phyloP scores from a whole-genome alignment of 2,113 vertebrate species.

The Seriola aureovittata region DNA sequence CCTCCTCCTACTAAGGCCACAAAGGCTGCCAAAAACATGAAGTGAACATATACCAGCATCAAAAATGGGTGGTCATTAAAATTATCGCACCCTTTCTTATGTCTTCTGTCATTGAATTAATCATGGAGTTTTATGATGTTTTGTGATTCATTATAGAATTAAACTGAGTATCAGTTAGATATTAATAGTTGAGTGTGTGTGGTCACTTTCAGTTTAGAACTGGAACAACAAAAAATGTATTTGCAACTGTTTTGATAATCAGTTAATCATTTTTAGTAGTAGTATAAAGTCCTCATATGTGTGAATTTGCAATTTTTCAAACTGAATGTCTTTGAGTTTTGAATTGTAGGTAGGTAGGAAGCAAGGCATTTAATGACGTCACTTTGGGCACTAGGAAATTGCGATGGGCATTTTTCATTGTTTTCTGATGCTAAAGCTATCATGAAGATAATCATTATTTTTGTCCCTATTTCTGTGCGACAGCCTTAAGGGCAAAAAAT shows the following conservation, averaged over 20 bases:
- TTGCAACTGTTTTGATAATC: neutral
- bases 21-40: conserved; percentile 56
- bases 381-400: neutral
- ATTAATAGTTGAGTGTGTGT: neutral
- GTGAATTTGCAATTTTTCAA: too few species aligned
- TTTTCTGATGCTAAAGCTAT: too few species aligned
- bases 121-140: conserved; percentile 1
- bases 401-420: neutral
- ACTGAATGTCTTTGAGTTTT: neutral
- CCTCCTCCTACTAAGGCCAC: conserved; percentile 54
- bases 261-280: neutral
- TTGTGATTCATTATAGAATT: conserved; percentile 3
- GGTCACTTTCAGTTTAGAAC: neutral
- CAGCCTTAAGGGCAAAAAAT: neutral
- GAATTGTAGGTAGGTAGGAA: neutral
- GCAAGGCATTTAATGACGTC: neutral
- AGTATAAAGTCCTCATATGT: too few species aligned
- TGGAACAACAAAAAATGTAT: too few species aligned
- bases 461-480: neutral
- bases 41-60: conserved; percentile 32
- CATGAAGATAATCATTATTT: neutral
- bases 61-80: conserved; percentile 55
- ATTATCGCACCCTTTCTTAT: conserved; percentile 27
- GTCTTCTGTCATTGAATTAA: conserved; percentile 3
- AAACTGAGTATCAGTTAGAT: neutral